Evolutionary conservation across 2,888 invertebrate species (phyloP), one percentile per base, ranked within the genome.

Genomic region (Pilophorus perplexus): DNA sequence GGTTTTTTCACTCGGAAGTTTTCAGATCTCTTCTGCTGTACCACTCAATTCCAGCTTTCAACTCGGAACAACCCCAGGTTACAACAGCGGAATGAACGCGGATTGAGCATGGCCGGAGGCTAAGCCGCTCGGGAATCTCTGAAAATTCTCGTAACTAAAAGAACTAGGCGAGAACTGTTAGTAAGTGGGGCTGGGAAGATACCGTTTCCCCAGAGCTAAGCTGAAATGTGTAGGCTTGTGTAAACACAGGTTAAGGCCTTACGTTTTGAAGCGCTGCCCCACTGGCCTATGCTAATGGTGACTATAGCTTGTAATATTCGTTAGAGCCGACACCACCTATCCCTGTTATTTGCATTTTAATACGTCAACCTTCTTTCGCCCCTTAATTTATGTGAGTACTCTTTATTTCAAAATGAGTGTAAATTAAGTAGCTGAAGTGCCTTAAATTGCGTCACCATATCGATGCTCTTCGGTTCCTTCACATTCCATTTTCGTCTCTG

Each of bases 301-400:
- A 20, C 46, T 12, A 25, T 48, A 54, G 55, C 55, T 66, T 68
- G 55, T 68, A 68, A 68, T 68, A 66, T 67, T 44, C 44, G 42
- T 44, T 66, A 55, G 38, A 52, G 66, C 68, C 68, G 66, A 66
- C 54, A 40, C 66, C 66, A 67, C 64, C 68, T 66, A 37, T 54
- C 66, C 57, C 54, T 27, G 46, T 42, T 67, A 68, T 68, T 68
- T 67, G 64, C 68, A 68, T 68, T 68, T 68, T 68, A 67, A 68
- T 68, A 59, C 42, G 28, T 38, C 64, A 40, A 33, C 66, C 55
- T 62, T 66, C 54, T 28, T 55, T 66, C 62, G 20, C 27, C 62
- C 59, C 25, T n/a, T 66, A 66, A 59, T 67, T 66, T 60, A 42
- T 60, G 22, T n/a, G n/a, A n/a, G n/a, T 60, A 42, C 60, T 38